Evolutionary conservation across 2,797 vertebrate species (phyloP), one percentile per base, ranked within the genome.

Genomic region (Emys orbicularis): DNA sequence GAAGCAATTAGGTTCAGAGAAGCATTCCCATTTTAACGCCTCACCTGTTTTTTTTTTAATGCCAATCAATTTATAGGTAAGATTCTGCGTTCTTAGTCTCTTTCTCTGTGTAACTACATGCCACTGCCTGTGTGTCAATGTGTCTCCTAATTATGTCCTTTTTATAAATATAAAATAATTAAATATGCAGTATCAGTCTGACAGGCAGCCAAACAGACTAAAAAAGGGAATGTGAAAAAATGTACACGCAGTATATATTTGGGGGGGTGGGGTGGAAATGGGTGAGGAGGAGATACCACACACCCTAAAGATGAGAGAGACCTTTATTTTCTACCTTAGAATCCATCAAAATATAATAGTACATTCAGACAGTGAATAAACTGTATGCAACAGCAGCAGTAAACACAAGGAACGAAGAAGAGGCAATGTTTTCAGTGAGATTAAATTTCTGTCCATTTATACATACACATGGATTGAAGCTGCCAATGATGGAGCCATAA

Each of bases 111-210:
- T 93, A 94, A 92, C 44, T 49, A 37, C 34, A 59, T 11, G 27
- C 53, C 31, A 79, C 27, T 92, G n/a, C 2, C 19, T 1, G 16
- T n/a, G 0, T 0, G 1, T 21, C 53, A 88, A 87, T 8, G 2
- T 86, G 16, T 12, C 49, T n/a, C 11, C 10, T 37, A 79, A 8
- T 53, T 81, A 54, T 0, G 15, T 56, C 27, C 37, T 97, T 91
- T 74, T 72, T 53, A 37, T 41, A 74, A 54, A 54, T 34, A 81
- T 23, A 96, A 94, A 88, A 15, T 31, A 79, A 23, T 85, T 93
- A 47, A 82, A 77, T 12, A 5, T 89, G 90, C 83, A 81, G 81
- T 5, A 16, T 77, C n/a, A 91, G 86, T 3, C 47, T 25, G 85
- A 4, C 7, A 83, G 54, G 41, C 29, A 90, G 72, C 83, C 44